Base-by-base conservation (phyloP, 2,113 vertebrate genomes). In the Amia ocellicauda region DNA sequence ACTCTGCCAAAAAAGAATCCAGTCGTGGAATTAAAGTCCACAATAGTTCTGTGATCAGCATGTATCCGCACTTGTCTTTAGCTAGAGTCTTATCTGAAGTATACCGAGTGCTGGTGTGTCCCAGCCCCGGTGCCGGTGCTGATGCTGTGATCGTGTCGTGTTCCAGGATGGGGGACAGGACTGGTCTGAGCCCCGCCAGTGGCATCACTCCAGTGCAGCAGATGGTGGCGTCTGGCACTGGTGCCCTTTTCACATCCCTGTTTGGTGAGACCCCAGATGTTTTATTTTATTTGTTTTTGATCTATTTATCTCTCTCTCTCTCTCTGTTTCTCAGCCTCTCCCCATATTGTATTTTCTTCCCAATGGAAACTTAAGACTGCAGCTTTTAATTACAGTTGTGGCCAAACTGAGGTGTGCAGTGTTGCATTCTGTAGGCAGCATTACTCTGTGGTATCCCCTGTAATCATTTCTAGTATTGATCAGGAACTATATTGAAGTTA, bases 181-280 rank as follows among this genome's bases (percentile, higher is more conserved):
- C 41, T 0, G 28, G 58, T 2, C 62, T 66, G 2, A 41, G 64
- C 45, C 56, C 83, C 0, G 29, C 71, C 0, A 74, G 76, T 70
- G 88, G 82, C 63, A 96, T 98, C 61, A 93, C 94, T 14, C 94
- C 91, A 0, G 67, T 95, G 79, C 96, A 98, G 74, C 95, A 98
- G 78, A 96, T 98, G 90, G 72, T 97, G 90, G 94, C 96, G 16
- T 98, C 96, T 0, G 92, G 96, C 40, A 87, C 93, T 0, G 96
- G 96, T 1, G 95, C 95, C 31, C 88, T 94, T 62, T 88, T 98
- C 80, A 94, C 95, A 51, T 94, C 96, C 3, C 71, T 98, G 7
- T 96, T 97, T 0, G 94, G 95, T 98, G 85, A 94, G 93, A n/a
- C n/a, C n/a, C n/a, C n/a, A n/a, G n/a, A n/a, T n/a, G n/a, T n/a